These are phyloP conservation scores for Imbricaverruca yamaguchii DNA, from an alignment of 2,888 invertebrate species.

Conservation along the genomic window DNA sequence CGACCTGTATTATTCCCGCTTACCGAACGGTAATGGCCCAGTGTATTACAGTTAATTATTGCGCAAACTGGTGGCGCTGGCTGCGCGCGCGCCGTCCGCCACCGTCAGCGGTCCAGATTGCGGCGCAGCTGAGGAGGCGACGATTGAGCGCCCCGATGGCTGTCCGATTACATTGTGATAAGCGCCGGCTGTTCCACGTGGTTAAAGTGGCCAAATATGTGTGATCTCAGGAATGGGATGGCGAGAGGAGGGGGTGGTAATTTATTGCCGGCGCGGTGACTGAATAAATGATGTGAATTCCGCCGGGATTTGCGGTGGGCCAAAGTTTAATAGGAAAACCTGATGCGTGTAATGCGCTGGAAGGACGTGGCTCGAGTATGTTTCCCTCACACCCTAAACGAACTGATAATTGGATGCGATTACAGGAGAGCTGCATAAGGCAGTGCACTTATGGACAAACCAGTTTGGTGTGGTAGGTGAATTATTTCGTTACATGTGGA, in stretches of 20 bases:
- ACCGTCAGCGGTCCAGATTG: background rate
- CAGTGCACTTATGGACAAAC: too few relatives aligned
- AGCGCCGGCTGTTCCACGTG: background rate
- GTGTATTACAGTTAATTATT: conserved; percentile 20
- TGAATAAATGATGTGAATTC: background rate
- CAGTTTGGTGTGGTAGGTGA: too few relatives aligned
- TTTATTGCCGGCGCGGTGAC: background rate
- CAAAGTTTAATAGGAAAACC: background rate
- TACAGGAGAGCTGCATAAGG: too few relatives aligned
- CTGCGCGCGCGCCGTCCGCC: background rate
- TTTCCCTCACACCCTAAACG: too few relatives aligned
- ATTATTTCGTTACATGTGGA: too few relatives aligned
- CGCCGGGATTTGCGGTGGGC: background rate
- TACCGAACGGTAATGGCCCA: conserved; percentile 5
- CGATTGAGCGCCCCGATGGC: background rate
- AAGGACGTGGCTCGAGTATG: background rate
- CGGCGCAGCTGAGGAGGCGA: background rate
- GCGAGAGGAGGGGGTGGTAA: background rate
- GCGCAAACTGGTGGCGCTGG: conserved; percentile 8
- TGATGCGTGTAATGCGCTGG: background rate
- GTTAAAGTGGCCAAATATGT: conserved; percentile 13
- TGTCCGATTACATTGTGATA: conserved; percentile 7
- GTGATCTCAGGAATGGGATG: background rate
- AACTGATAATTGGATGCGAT: too few relatives aligned
- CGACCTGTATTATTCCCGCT: background rate